Percentiles rank a stretch among this genome's conserved stretches.
Evolutionary conservation across 2,113 vertebrate species (phyloP).

Genomic region (Macheiramphus alcinus): DNA sequence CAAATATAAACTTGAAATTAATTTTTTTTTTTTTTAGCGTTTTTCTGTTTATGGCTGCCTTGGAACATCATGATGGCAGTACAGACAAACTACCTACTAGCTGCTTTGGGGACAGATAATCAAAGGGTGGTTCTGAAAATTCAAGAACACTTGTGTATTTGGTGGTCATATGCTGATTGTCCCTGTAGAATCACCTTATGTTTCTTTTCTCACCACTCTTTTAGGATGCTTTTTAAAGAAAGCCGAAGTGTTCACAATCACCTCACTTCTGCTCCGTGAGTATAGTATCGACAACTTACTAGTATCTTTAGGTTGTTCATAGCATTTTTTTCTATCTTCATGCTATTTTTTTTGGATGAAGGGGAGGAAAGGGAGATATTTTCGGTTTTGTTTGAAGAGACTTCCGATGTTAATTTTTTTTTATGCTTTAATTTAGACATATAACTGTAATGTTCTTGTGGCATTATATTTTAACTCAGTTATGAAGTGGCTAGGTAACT

Average conservation of each 20-base stretch:
- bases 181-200: background rate
- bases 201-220: conserved; percentile 15
- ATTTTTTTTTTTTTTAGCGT: background rate
- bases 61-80: background rate
- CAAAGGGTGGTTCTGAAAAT: background rate
- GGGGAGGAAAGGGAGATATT: background rate
- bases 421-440: background rate
- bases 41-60: background rate
- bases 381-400: background rate
- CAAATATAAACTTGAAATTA: background rate
- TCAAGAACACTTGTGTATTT: background rate
- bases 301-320: background rate
- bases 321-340: background rate
- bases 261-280: conserved; percentile 95
- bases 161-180: background rate
- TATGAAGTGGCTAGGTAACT: background rate
- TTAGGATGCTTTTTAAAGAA: conserved; percentile 96
- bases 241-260: conserved; percentile 92
- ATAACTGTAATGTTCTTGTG: background rate
- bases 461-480: background rate
- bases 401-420: background rate
- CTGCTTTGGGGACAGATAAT: background rate
- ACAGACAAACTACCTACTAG: background rate
- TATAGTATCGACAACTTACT: conserved; percentile 49
- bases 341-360: background rate